Conservation (phyloP, 2,797 vertebrate genomes). For the Gila robusta region DNA sequence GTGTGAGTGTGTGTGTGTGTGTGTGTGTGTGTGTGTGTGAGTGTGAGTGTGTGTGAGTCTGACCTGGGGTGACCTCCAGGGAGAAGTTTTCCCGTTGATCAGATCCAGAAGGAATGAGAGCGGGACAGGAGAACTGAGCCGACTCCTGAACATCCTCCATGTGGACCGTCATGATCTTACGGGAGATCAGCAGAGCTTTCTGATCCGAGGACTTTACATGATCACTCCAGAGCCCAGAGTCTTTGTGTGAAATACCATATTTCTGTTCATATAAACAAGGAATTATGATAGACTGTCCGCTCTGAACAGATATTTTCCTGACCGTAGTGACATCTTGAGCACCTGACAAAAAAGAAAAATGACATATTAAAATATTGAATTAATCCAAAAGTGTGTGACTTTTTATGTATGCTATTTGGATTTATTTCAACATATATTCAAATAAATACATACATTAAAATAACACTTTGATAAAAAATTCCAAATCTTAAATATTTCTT, state of each 20-base stretch:
- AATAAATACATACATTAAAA: too few species aligned
- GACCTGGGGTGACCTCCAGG: conserved; percentile 48
- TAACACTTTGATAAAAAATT: too few species aligned
- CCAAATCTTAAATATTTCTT: too few species aligned
- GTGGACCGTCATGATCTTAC: conserved; percentile 47
- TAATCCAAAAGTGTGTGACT: neutral
- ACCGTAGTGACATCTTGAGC: conserved; percentile 12
- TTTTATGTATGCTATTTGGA: too few species aligned
- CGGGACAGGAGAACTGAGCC: conserved; percentile 41
- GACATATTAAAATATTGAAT: neutral
- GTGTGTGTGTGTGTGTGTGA: too few species aligned
- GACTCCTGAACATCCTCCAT: conserved; percentile 44
- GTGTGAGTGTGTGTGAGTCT: neutral
- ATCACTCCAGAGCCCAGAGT: neutral
- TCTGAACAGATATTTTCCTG: conserved; percentile 24
- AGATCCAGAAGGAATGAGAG: rapidly evolving
- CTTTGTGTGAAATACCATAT: neutral
- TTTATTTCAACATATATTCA: too few species aligned
- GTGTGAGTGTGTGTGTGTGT: too few species aligned
- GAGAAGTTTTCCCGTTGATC: neutral
- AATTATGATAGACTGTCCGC: conserved; percentile 47
- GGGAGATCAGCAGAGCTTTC: neutral
- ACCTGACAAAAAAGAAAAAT: conserved; percentile 10
- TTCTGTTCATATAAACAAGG: conserved; percentile 41
- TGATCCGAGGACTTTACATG: too few species aligned